Evolutionary conservation across 2,113 vertebrate genomes (phyloP).

Genomic region (Vombatus ursinus): DNA sequence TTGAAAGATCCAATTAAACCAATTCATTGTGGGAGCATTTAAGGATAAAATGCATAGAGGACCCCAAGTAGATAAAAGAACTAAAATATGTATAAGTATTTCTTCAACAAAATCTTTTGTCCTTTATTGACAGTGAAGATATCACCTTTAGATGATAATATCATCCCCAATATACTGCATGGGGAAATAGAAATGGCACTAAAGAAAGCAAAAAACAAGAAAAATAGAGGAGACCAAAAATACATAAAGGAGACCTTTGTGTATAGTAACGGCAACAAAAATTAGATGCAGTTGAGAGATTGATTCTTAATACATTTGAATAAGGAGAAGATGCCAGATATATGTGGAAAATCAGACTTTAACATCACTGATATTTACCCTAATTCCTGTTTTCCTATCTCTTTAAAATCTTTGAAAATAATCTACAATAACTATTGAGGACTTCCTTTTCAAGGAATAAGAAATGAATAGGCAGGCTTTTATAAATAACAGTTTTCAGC

Average conservation of each 20-base stretch:
- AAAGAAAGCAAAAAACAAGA: background rate
- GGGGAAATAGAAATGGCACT: background rate
- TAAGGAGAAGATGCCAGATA: background rate
- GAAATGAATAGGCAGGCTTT: background rate
- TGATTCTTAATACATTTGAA: background rate
- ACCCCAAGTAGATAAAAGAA: background rate
- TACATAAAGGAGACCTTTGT: background rate
- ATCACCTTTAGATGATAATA: background rate
- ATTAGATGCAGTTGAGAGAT: too few relatives aligned
- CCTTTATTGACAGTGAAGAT: background rate
- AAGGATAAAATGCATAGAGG: background rate
- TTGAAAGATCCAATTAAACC: background rate
- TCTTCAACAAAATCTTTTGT: background rate
- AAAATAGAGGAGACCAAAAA: background rate
- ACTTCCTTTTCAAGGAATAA: background rate
- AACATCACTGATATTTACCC: background rate
- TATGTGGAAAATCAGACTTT: background rate
- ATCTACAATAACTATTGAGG: background rate
- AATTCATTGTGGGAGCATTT: background rate
- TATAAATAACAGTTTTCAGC: background rate
- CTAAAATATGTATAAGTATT: background rate
- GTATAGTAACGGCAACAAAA: too few relatives aligned
- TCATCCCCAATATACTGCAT: background rate
- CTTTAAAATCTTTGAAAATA: background rate
- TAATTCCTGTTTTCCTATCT: background rate